Evolutionary conservation across 2,888 invertebrate species (phyloP).

Genomic region (Yponomeuta cagnagella): DNA sequence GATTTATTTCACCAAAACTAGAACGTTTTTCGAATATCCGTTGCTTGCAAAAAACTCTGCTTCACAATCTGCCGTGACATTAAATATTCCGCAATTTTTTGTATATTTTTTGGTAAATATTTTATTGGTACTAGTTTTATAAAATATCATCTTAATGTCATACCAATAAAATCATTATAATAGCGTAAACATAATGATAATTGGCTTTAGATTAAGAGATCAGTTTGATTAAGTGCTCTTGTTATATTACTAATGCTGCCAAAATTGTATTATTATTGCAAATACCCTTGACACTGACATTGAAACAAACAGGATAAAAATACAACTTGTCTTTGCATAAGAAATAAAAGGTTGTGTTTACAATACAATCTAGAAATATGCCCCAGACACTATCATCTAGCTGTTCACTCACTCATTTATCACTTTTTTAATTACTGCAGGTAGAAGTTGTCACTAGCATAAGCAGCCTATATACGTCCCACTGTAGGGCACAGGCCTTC

Average conservation of each 20-base stretch:
- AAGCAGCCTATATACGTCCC: no score
- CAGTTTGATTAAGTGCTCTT: neutral
- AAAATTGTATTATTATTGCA: neutral
- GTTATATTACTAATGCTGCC: neutral
- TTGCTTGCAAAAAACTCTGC: neutral
- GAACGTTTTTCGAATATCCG: neutral
- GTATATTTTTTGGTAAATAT: neutral
- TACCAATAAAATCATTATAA: neutral
- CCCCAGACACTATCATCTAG: no score
- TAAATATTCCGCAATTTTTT: neutral
- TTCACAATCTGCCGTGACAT: neutral
- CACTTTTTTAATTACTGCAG: no score
- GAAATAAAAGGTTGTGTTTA: neutral
- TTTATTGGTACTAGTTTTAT: neutral
- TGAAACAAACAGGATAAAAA: neutral
- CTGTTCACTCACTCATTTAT: no score
- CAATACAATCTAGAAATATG: no score
- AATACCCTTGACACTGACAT: neutral
- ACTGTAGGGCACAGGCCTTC: no score
- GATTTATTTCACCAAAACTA: neutral
- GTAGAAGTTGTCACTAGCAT: no score
- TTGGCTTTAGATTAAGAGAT: neutral
- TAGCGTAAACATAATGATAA: neutral
- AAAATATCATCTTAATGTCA: neutral
- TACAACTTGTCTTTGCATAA: neutral